phyloP scores from a whole-genome alignment of 2,113 vertebrate genomes.

The Microcebus murinus region DNA sequence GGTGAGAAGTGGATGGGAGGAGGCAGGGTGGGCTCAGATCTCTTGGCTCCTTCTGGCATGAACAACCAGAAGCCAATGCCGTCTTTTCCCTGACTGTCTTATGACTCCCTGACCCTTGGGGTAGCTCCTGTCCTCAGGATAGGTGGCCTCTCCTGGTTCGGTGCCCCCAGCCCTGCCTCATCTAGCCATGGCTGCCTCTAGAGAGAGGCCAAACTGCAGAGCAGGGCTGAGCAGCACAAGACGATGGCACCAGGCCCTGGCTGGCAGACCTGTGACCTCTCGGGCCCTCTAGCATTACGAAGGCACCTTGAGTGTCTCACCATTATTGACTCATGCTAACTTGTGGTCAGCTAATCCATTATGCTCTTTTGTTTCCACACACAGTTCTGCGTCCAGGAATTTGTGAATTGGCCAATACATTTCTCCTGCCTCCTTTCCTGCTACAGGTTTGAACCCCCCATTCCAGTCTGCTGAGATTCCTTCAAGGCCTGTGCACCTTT shows the following conservation, averaged over 20 bases:
- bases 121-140: neutral
- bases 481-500: fast-evolving
- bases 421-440: neutral
- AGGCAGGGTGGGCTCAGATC: neutral
- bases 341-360: neutral
- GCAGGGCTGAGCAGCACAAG: neutral
- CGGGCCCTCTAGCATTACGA: neutral
- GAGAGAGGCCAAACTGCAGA: neutral
- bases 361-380: neutral
- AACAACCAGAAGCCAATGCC: neutral
- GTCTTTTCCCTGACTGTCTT: neutral
- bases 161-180: neutral
- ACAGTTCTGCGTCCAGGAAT: neutral
- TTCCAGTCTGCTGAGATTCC: neutral
- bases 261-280: neutral
- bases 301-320: neutral
- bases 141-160: neutral
- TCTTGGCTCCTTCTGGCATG: neutral
- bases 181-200: neutral
- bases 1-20: neutral
- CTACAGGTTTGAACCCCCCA: neutral
- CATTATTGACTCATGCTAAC: neutral
- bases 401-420: neutral
- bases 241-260: neutral
- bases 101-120: neutral